phyloP scores from a whole-genome alignment of 2,797 vertebrate genomes.

The Phalloptychus januarius region DNA sequence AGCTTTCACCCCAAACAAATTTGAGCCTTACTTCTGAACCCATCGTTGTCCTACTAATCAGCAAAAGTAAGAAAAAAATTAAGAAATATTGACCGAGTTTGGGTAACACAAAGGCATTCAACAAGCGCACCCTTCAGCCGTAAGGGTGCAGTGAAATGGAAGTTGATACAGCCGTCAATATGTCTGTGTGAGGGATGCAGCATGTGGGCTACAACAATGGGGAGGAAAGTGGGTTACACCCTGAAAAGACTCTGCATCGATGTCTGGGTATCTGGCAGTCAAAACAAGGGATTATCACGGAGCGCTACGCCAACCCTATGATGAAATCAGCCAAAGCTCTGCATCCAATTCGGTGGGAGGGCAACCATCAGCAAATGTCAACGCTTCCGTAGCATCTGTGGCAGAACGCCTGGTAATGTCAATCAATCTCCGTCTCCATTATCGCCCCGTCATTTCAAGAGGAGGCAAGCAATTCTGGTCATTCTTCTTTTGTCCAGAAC shows the following conservation, averaged over 20 bases:
- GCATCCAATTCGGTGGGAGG: slow-evolving; percentile 29
- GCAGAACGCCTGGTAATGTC: slow-evolving; percentile 32
- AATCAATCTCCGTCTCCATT: slow-evolving; percentile 38
- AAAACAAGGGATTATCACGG: slow-evolving; percentile 48
- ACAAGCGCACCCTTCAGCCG: slow-evolving; percentile 52
- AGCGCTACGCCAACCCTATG: slow-evolving; percentile 33
- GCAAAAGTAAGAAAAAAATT: slow-evolving; percentile 53
- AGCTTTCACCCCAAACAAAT: slow-evolving; percentile 48
- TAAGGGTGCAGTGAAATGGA: slow-evolving; percentile 75
- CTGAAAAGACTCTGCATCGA: slow-evolving; percentile 54
- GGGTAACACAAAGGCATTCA: slow-evolving; percentile 57
- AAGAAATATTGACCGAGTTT: slow-evolving; percentile 50
- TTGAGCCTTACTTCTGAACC: slow-evolving; percentile 15
- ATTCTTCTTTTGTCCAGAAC: background rate
- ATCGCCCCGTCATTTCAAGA: slow-evolving; percentile 8
- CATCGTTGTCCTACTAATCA: slow-evolving; percentile 53
- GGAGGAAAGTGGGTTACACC: slow-evolving; percentile 58
- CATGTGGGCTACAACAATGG: slow-evolving; percentile 57
- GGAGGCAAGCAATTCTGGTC: background rate
- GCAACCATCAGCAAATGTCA: slow-evolving; percentile 65
- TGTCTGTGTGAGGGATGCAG: slow-evolving; percentile 68
- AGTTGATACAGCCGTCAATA: slow-evolving; percentile 76
- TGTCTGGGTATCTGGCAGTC: slow-evolving; percentile 47
- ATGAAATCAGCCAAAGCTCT: slow-evolving; percentile 31
- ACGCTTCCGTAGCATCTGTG: slow-evolving; percentile 43